These are phyloP conservation scores for Xestia ashworthii DNA, from an alignment of 2,888 invertebrate genomes.

Conservation along the genomic window DNA sequence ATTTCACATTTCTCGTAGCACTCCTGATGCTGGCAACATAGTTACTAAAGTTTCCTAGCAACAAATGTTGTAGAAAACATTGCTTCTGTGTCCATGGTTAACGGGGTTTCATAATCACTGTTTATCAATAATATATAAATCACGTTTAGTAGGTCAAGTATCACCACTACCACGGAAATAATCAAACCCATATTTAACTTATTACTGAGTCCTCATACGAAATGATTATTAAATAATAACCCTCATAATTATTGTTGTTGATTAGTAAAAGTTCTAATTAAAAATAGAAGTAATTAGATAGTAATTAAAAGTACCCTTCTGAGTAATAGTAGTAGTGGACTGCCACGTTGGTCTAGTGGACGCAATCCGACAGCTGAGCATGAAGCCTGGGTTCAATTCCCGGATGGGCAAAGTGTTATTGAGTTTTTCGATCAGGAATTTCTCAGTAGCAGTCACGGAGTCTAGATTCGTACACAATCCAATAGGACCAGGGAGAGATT, in stretches of 20 bases:
- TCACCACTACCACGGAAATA: slow-evolving; percentile 5
- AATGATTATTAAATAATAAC: not conserved
- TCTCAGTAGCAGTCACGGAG: too few species aligned
- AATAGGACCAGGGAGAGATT: not conserved
- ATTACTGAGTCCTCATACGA: slow-evolving; percentile 15
- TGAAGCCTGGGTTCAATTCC: too few species aligned
- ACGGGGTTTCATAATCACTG: not conserved
- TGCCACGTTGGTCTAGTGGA: too few species aligned
- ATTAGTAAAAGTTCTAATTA: not conserved
- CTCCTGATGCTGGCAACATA: not conserved
- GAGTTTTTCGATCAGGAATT: too few species aligned
- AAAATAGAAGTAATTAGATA: not conserved
- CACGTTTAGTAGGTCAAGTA: slow-evolving; percentile 16
- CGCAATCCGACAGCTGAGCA: too few species aligned
- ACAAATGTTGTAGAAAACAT: not conserved
- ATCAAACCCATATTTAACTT: not conserved
- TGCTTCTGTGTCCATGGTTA: not conserved
- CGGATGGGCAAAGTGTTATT: too few species aligned
- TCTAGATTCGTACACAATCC: not conserved
- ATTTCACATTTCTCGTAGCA: not conserved
- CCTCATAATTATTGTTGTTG: not conserved
- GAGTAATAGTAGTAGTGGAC: too few species aligned
- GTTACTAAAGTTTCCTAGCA: not conserved
- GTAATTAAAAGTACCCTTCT: not conserved
- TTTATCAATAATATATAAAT: not conserved